Evolutionary conservation across 2,888 invertebrate species (phyloP).

Genomic region (Drosophila kanekoi): DNA sequence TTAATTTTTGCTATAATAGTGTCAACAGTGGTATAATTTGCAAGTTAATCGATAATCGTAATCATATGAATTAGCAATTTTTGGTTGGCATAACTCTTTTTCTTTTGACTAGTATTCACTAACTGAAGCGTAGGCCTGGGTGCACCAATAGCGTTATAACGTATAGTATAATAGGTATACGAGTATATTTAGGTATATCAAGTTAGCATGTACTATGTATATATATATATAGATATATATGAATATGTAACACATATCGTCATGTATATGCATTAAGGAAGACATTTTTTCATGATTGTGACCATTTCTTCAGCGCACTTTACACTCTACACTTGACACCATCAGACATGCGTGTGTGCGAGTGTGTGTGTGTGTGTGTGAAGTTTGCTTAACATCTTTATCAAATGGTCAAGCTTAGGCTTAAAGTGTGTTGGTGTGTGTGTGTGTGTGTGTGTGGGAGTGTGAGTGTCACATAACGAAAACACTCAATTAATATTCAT

Average conservation of each 20-base stretch:
- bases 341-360: constrained; percentile 29
- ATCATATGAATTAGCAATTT: constrained; percentile 19
- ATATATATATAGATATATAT: constrained; percentile 54
- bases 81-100: constrained; percentile 4
- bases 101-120: constrained; percentile 51
- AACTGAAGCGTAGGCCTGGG: constrained; percentile 73
- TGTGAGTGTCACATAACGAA: constrained; percentile 24
- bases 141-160: constrained; percentile 58
- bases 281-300: constrained; percentile 79
- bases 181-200: constrained; percentile 55
- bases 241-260: constrained; percentile 75
- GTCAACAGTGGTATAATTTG: constrained; percentile 74
- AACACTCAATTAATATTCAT: constrained; percentile 58
- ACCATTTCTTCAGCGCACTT: constrained; percentile 66
- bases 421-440: constrained; percentile 70
- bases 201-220: constrained; percentile 28
- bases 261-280: constrained; percentile 80
- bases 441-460: constrained; percentile 71
- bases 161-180: constrained; percentile 49
- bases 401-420: constrained; percentile 73
- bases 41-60: constrained; percentile 52
- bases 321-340: constrained; percentile 35
- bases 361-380: constrained; percentile 14
- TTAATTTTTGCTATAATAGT: constrained; percentile 47
- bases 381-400: constrained; percentile 18